Evolutionary conservation across 2,113 vertebrate genomes (phyloP), one percentile per base, ranked within the genome.

Genomic region (Anoplopoma fimbria): DNA sequence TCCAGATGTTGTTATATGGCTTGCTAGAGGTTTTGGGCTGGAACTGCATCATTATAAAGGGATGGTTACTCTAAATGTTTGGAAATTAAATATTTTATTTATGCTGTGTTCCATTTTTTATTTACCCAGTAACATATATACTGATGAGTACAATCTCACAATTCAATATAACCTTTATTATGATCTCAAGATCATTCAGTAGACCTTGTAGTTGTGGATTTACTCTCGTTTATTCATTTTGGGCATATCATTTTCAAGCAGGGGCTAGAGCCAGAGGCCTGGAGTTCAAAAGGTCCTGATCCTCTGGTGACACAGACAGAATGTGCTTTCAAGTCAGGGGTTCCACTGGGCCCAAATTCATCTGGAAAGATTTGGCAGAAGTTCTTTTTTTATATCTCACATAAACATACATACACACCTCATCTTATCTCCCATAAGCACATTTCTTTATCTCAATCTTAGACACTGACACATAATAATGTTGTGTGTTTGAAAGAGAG

Each of bases 401-500:
- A 17, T 29, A 69, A 29, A 65, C 36, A 57, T 64, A 68, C 36
- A 64, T 19, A 75, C 25, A 61, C 71, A 60, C 55, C 77, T 86
- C 72, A 62, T 73, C 91, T 94, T 95, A 95, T 95, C 94, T 92
- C 79, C 81, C 38, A 53, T 64, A 83, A 91, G 83, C 78, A 89
- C 51, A 58, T 82, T 81, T 69, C 47, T 47, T 84, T 82, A 77
- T 75, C 69, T 85, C 84, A 88, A 73, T 81, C 72, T 79, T 73
- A 72, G 27, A 40, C 34, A 80, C 69, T 21, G 38, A 60, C 69
- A 76, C 68, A 72, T 53, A 71, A 9, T 63, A 19, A 62, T 49
- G 25, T 78, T 36, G n/a, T n/a, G n/a, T n/a, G n/a, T n/a, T n/a
- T n/a, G 62, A 31, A 19, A 62, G 40, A 40, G 57, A 13, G 21